phyloP scores from a whole-genome alignment of 2,888 invertebrate species.

The Zeuzera pyrina region DNA sequence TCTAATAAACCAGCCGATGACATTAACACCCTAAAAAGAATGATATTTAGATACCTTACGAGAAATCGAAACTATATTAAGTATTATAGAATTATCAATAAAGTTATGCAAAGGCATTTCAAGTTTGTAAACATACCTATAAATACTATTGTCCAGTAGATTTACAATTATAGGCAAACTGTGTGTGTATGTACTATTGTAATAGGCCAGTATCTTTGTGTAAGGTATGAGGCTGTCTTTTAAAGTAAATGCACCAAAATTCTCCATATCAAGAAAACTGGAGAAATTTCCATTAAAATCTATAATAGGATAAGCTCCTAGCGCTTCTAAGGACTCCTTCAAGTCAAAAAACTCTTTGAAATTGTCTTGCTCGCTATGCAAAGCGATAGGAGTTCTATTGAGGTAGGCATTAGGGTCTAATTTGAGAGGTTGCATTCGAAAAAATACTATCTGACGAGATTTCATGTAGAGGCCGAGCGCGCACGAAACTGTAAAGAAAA shows the following conservation, averaged over 20 bases:
- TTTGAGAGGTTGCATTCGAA: slow-evolving; percentile 75
- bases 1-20: slow-evolving; percentile 42
- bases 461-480: slow-evolving; percentile 78
- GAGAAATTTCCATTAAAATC: slow-evolving; percentile 79
- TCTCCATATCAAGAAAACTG: slow-evolving; percentile 74
- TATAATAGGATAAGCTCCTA: slow-evolving; percentile 53
- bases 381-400: slow-evolving; percentile 71
- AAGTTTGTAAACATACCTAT: slow-evolving; percentile 76
- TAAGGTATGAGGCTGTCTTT: slow-evolving; percentile 66
- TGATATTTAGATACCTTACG: background rate
- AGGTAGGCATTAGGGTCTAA: slow-evolving; percentile 76
- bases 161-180: slow-evolving; percentile 84
- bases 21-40: slow-evolving; percentile 43
- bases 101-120: too few species aligned
- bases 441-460: slow-evolving; percentile 74
- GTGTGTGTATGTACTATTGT: slow-evolving; percentile 87
- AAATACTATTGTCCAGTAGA: slow-evolving; percentile 79
- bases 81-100: too few species aligned
- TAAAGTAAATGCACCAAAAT: slow-evolving; percentile 78
- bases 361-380: slow-evolving; percentile 71
- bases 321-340: slow-evolving; percentile 41
- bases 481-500: slow-evolving; percentile 67
- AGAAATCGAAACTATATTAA: too few species aligned
- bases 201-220: slow-evolving; percentile 75
- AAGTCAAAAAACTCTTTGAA: slow-evolving; percentile 45